A percentile compares a stretch with the other conserved stretches of the same genome.
phyloP scores from a whole-genome alignment of 35 echinoderm and acorn worm species.

The Apostichopus parvimensis region DNA sequence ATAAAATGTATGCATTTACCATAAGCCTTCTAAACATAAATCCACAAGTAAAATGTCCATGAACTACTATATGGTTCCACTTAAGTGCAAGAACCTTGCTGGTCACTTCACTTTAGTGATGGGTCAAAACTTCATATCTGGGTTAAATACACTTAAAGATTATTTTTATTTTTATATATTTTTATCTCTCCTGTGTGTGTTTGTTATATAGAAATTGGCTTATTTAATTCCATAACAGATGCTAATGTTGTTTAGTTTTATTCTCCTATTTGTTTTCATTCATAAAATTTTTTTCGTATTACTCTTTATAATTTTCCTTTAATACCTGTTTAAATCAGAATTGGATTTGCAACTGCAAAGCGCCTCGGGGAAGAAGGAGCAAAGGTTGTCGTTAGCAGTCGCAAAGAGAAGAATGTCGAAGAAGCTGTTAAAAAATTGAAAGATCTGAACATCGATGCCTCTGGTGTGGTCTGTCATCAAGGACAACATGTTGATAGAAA shows the following conservation, averaged over 20 bases:
- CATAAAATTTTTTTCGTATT: background rate
- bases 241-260: background rate
- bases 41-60: too few species aligned
- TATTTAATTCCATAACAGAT: background rate
- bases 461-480: conserved; percentile 85
- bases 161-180: too few species aligned
- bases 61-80: too few species aligned
- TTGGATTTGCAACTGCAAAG: conserved; percentile 92
- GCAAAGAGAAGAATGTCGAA: conserved; percentile 89
- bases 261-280: background rate
- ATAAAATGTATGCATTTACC: too few species aligned
- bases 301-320: background rate
- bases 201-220: too few species aligned
- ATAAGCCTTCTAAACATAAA: too few species aligned
- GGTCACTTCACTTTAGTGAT: too few species aligned
- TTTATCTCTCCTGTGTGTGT: too few species aligned
- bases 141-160: too few species aligned
- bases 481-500: conserved; percentile 69
- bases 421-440: conserved; percentile 71
- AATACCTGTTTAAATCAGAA: conserved; percentile 28
- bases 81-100: too few species aligned
- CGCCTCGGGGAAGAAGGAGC: conserved; percentile 85
- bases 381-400: conserved; percentile 88
- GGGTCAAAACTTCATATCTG: too few species aligned
- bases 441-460: conserved; percentile 62